Base-by-base conservation (phyloP, 2,113 vertebrate genomes). In the Tympanuchus pallidicinctus region DNA sequence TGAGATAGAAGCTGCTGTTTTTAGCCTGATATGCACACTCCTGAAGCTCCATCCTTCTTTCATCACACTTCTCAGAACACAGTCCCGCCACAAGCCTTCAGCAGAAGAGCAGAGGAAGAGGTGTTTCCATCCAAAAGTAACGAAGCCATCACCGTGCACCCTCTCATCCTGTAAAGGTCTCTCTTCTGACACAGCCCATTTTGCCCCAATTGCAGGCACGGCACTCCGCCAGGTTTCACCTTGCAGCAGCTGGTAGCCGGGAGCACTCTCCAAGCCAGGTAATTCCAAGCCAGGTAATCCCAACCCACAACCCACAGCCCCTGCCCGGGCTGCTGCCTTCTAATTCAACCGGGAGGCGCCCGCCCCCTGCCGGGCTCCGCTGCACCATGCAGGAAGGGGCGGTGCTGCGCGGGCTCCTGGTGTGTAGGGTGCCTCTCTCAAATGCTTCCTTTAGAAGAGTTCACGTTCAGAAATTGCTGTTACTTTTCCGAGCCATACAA, bases 161-260 rank as follows among this genome's bases (percentile, higher is more conserved):
- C 64, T 20, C 38, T 38, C 9, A 38, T 38, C 38, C 10, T 38
- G 38, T 38, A 38, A 38, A 38, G 38, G 38, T 38, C 38, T 15
- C 65, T 59, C 18, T 30, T 34, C 38, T 42, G 3, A 40, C 15
- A 6, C 2, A 13, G 16, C 2, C 7, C 8, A 4, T 40, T 34
- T 5, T 63, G 0, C 42, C 15, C 32, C 5, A 27, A 17, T 18
- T 7, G 34, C 72, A 24, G 0, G 2, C 8, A 4, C 30, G n/a
- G 7, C 6, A 0, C 72, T 1, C 1, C 13, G 3, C 54, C 0
- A 63, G 2, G 5, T 50, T 25, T 40, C 17, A 11, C 60, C 25
- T 30, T 7, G 6, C 11, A 1, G 7, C 6, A 8, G 50, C 3
- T 4, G 77, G 0, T 47, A n/a, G n/a, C 64, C 8, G 60, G 7